These are phyloP conservation scores for Pangasius mekongensis DNA, from an alignment of 2,797 vertebrate genomes.

Conservation along the genomic window DNA sequence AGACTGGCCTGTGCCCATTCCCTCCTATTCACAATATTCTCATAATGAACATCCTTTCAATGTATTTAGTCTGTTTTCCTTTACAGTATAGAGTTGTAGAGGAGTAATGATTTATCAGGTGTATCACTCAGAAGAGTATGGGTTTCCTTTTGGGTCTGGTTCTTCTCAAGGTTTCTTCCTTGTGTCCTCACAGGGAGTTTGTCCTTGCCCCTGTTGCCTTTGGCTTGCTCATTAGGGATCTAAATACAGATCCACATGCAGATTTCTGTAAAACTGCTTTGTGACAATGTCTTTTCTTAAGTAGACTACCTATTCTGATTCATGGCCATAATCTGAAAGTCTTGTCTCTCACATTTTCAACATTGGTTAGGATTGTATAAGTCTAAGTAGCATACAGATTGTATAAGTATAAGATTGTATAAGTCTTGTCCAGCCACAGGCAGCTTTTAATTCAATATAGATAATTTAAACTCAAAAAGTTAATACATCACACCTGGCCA, in stretches of 20 bases:
- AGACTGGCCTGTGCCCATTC: not conserved
- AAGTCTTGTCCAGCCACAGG: not conserved
- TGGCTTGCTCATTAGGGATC: not conserved
- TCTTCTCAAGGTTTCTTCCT: not conserved
- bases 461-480: not conserved
- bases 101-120: not conserved
- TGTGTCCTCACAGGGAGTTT: not conserved
- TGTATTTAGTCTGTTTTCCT: not conserved
- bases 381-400: not conserved
- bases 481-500: not conserved
- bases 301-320: not conserved
- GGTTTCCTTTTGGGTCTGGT: not conserved
- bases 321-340: not conserved
- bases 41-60: not conserved
- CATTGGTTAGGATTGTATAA: not conserved
- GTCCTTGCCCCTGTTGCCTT: not conserved
- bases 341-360: not conserved
- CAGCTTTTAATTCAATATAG: not conserved
- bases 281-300: too few species aligned
- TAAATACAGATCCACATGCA: not conserved
- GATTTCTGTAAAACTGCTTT: not conserved
- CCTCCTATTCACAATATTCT: not conserved
- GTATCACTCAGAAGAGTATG: not conserved
- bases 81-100: not conserved
- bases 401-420: not conserved